Conservation (phyloP, 2,888 invertebrate species). For the Acanthosoma haemorrhoidale region DNA sequence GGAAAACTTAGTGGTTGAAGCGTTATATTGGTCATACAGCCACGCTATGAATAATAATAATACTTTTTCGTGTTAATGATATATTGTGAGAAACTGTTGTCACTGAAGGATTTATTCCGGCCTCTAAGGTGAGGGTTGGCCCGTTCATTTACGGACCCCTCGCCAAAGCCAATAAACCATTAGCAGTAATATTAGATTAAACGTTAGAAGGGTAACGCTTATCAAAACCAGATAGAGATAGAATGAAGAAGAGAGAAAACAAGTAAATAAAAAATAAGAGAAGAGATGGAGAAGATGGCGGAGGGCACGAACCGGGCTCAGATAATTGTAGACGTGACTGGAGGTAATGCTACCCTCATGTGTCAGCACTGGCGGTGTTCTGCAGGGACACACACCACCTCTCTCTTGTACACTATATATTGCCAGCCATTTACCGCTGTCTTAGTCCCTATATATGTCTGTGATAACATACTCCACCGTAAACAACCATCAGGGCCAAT, state of each 20-base stretch:
- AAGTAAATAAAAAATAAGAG: not conserved
- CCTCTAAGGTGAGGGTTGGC: constrained; percentile 16
- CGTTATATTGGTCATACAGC: no score
- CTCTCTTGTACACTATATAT: no score
- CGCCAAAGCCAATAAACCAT: constrained; percentile 12
- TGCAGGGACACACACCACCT: not conserved
- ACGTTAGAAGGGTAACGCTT: not conserved
- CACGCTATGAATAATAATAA: no score
- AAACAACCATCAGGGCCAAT: no score
- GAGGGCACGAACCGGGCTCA: not conserved
- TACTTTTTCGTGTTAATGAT: no score
- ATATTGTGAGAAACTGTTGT: no score
- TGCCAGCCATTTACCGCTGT: no score
- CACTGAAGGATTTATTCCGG: no score
- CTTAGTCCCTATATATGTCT: no score
- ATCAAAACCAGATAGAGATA: constrained; percentile 12
- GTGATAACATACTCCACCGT: no score
- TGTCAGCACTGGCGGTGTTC: not conserved
- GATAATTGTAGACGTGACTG: constrained; percentile 9
- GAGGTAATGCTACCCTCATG: constrained; percentile 8
- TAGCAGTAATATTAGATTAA: constrained; percentile 8
- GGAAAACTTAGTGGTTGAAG: no score
- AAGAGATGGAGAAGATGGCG: constrained; percentile 5
- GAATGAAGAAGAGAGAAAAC: constrained; percentile 5
- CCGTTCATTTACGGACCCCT: constrained; percentile 14